phyloP scores from a whole-genome alignment of 2,888 invertebrate species.

The Tipula vernalis region DNA sequence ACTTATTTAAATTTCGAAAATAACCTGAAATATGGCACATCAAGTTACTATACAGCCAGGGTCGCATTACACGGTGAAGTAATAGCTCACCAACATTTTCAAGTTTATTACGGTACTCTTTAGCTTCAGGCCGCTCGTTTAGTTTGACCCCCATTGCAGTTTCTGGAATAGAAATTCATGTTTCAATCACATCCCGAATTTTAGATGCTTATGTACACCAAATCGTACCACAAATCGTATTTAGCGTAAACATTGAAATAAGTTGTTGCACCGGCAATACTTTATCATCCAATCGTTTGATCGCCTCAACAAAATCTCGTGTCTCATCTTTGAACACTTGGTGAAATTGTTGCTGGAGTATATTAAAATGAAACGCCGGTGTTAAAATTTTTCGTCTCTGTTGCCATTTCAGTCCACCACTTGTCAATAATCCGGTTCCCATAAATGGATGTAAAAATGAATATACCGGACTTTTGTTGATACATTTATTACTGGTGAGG shows the following conservation, averaged over 20 bases:
- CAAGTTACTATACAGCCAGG: slow-evolving; percentile 43
- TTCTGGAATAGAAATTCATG: slow-evolving; percentile 25
- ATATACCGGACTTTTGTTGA: slow-evolving; percentile 40
- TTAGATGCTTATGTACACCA: background rate
- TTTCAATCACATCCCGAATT: background rate
- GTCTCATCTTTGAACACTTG: slow-evolving; percentile 24
- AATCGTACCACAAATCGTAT: slow-evolving; percentile 51
- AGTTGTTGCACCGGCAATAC: slow-evolving; percentile 38
- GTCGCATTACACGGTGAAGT: slow-evolving; percentile 35
- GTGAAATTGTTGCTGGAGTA: slow-evolving; percentile 28
- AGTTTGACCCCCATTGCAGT: slow-evolving; percentile 59
- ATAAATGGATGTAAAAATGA: slow-evolving; percentile 39
- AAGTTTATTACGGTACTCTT: slow-evolving; percentile 45
- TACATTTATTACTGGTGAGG: slow-evolving; percentile 38
- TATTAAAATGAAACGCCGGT: slow-evolving; percentile 51
- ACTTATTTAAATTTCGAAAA: slow-evolving; percentile 37
- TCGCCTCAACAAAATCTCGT: slow-evolving; percentile 23
- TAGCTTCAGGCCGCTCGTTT: slow-evolving; percentile 35
- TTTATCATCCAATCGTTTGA: slow-evolving; percentile 19
- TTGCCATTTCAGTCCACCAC: slow-evolving; percentile 43
- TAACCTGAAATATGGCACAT: slow-evolving; percentile 41
- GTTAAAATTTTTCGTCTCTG: slow-evolving; percentile 47
- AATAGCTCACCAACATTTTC: slow-evolving; percentile 35
- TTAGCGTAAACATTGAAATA: slow-evolving; percentile 47
- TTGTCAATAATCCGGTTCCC: slow-evolving; percentile 35